phyloP scores from a whole-genome alignment of 2,888 invertebrate species.

The Hydrotaea cyrtoneurina region DNA sequence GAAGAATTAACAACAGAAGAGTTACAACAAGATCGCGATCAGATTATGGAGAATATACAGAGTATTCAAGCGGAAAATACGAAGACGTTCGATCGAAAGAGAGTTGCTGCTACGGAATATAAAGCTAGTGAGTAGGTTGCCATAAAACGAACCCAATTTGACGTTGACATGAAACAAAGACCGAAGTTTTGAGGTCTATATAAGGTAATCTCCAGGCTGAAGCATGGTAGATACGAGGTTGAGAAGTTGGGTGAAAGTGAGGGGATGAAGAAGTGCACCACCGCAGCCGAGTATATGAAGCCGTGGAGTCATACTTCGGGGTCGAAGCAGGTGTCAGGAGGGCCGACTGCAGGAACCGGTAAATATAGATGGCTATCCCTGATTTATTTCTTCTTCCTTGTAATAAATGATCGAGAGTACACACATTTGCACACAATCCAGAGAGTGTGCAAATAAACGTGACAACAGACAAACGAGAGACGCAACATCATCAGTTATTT shows the following conservation, averaged over 20 bases:
- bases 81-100: not conserved
- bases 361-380: too few species aligned
- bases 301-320: too few species aligned
- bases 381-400: too few species aligned
- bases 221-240: not conserved
- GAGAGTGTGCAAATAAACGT: too few species aligned
- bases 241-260: not conserved
- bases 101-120: slow-evolving; percentile 12
- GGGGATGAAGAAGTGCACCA: too few species aligned
- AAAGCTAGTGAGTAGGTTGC: slow-evolving; percentile 56
- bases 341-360: too few species aligned
- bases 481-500: too few species aligned
- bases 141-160: slow-evolving; percentile 76
- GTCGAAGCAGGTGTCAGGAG: too few species aligned
- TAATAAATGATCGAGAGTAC: too few species aligned
- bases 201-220: not conserved
- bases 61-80: not conserved
- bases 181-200: slow-evolving; percentile 74
- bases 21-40: slow-evolving; percentile 32
- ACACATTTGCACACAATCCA: too few species aligned
- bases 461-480: too few species aligned
- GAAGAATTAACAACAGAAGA: slow-evolving; percentile 36
- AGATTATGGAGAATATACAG: slow-evolving; percentile 15
- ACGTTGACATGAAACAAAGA: slow-evolving; percentile 74
- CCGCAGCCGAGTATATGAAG: too few species aligned